A percentile compares a stretch with the other conserved stretches of the same genome.
Evolutionary conservation across 2,888 invertebrate genomes (phyloP).

Genomic region (Globia sparganii): DNA sequence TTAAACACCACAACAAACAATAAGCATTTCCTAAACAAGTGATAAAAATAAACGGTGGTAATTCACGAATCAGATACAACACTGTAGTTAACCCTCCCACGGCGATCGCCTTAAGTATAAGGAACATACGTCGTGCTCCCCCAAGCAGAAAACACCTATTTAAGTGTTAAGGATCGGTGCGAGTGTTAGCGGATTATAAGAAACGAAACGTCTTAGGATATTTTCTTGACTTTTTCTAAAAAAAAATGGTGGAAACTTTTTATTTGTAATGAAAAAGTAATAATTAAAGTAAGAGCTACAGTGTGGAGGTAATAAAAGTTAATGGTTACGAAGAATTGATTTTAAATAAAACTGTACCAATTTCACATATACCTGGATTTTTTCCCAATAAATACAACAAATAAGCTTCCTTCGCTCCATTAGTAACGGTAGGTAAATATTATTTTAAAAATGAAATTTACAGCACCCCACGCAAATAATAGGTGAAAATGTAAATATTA

Average conservation of each 20-base stretch:
- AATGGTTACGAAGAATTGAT: neutral
- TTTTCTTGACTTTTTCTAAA: neutral
- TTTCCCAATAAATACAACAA: slow-evolving; percentile 8
- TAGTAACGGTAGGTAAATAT: slow-evolving; percentile 25
- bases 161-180: slow-evolving; percentile 73
- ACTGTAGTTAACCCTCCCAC: slow-evolving; percentile 75
- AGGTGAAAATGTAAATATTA: slow-evolving; percentile 58
- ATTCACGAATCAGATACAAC: slow-evolving; percentile 63
- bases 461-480: slow-evolving; percentile 41
- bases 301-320: neutral
- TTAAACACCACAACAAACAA: neutral
- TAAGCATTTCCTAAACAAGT: slow-evolving; percentile 34
- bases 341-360: neutral
- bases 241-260: neutral
- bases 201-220: slow-evolving; percentile 25
- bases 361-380: slow-evolving; percentile 7
- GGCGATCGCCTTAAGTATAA: slow-evolving; percentile 75
- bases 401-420: slow-evolving; percentile 20
- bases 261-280: no score
- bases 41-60: slow-evolving; percentile 56
- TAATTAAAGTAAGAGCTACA: neutral
- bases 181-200: slow-evolving; percentile 56
- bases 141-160: slow-evolving; percentile 84
- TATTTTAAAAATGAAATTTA: slow-evolving; percentile 44
- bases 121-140: slow-evolving; percentile 83